These are phyloP conservation scores for Hippocampus abdominalis DNA, from an alignment of 2,113 vertebrate species.

Conservation along the genomic window DNA sequence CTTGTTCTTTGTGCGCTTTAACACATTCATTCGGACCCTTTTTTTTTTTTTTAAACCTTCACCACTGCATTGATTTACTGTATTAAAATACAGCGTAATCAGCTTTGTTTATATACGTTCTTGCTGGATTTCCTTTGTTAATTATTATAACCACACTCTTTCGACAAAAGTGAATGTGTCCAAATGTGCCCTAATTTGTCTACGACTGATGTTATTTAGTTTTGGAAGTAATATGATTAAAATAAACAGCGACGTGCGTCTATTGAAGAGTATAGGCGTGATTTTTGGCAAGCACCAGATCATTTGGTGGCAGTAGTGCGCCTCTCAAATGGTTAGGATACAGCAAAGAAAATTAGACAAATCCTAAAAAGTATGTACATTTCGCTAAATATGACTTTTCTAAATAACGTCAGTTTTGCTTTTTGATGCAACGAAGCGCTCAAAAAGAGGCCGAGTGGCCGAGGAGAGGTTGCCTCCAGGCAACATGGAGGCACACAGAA, in stretches of 20 bases:
- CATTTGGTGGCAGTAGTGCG: background rate
- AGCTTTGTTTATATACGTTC: too few relatives aligned
- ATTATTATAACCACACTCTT: too few relatives aligned
- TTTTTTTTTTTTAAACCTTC: background rate
- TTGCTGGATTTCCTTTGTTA: too few relatives aligned
- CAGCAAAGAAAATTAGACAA: background rate
- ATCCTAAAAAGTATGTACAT: background rate
- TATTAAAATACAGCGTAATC: background rate
- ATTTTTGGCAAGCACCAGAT: background rate
- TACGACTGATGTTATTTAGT: too few relatives aligned
- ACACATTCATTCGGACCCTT: background rate
- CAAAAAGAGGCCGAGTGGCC: background rate
- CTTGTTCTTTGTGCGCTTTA: background rate
- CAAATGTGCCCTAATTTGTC: too few relatives aligned
- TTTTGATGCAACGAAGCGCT: background rate
- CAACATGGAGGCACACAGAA: slow-evolving; percentile 60
- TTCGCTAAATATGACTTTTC: background rate
- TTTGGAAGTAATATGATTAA: too few relatives aligned
- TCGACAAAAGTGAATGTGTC: too few relatives aligned
- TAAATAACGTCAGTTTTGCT: background rate
- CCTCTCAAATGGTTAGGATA: background rate
- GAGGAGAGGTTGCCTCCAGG: slow-evolving; percentile 40
- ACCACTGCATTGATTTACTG: background rate
- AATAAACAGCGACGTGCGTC: too few relatives aligned
- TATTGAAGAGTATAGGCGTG: too few relatives aligned